Percentiles rank a stretch among this genome's conserved stretches.
These are phyloP conservation scores for Sternarchorhynchus goeldii DNA, from an alignment of 2,797 vertebrate species.

Conservation along the genomic window DNA sequence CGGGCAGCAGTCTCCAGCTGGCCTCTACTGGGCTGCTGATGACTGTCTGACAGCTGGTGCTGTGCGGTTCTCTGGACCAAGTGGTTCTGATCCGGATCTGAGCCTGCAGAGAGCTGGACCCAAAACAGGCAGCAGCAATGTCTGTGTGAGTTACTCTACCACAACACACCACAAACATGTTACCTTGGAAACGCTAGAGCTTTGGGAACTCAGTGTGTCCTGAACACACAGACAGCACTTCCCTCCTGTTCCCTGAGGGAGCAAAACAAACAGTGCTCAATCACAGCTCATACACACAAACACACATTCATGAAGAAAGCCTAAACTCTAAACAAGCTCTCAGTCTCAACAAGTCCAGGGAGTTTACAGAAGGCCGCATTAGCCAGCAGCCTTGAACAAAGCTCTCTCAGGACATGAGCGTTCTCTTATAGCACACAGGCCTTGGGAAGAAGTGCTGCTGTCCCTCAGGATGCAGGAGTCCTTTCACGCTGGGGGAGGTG, in stretches of 20 bases:
- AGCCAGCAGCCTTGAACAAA: neutral
- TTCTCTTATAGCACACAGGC: too few relatives aligned
- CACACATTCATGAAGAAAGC: constrained; percentile 2
- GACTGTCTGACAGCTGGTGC: too few relatives aligned
- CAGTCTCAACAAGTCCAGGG: neutral
- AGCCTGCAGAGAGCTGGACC: constrained; percentile 45
- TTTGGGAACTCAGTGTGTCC: constrained; percentile 10
- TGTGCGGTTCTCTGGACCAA: neutral
- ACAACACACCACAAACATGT: constrained; percentile 49
- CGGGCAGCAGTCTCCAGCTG: constrained; percentile 15
- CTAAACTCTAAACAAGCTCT: constrained; percentile 1
- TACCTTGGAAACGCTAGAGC: constrained; percentile 56
- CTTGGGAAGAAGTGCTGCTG: too few relatives aligned
- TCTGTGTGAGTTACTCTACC: neutral
- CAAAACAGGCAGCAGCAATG: constrained; percentile 46
- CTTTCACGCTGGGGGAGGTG: neutral
- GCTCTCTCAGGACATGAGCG: too few relatives aligned
- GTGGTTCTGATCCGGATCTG: constrained; percentile 40
- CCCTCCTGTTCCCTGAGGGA: constrained; percentile 58
- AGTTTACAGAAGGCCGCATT: neutral
- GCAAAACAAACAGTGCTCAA: constrained; percentile 50
- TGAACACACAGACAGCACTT: constrained; percentile 7
- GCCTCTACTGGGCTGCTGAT: constrained; percentile 40
- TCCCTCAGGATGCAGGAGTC: too few relatives aligned
- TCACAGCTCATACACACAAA: constrained; percentile 53